Evolutionary conservation across 1,140 invertebrate species (phyloP), one percentile per base, ranked within the genome.

Genomic region (Ceratina japonica): DNA sequence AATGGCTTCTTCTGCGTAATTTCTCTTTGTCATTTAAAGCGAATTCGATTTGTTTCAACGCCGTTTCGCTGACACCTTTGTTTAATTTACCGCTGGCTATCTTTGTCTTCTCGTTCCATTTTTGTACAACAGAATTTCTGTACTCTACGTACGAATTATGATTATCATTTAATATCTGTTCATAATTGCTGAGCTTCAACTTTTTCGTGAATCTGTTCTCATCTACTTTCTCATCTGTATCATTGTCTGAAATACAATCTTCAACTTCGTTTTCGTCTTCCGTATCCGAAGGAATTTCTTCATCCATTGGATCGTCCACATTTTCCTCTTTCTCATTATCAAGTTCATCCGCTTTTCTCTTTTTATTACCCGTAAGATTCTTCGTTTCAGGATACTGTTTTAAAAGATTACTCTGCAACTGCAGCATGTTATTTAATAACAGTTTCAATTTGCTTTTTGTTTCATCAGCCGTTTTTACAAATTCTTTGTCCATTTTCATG

Each of bases 71-170:
- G 86, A 95, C 95, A 20, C 94, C 94, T 81, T 95, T 94, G 65
- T 90, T 93, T 5, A 91, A 92, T 70, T 94, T 94, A 1, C 94
- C 94, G 62, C 94, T 94, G 3, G 95, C 93, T 20, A 97, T 88
- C 83, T 95, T 94, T 0, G 97, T 98, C 90, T 97, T 98, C 75
- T 98, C 96, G 92, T 98, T 96, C 98, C 98, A 99, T 90, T 98
- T 98, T 85, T 98, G 95, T 79, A 98, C 95, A 54, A 95, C 94
- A 49, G 94, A 89, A 90, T 97, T 95, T 92, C 97, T 94, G 84
- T 95, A 97, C n/a, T 93, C 87, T 79, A 90, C 92, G 80, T 97
- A 97, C 3, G 92, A 91, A 85, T 95, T 91, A 88, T 97, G 95
- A 72, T 93, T 92, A 75, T 94, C 93, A 20, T 93, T 87, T 20